These are phyloP conservation scores for Cheilosia vernalis DNA, from an alignment of 2,888 invertebrate genomes.

Conservation along the genomic window DNA sequence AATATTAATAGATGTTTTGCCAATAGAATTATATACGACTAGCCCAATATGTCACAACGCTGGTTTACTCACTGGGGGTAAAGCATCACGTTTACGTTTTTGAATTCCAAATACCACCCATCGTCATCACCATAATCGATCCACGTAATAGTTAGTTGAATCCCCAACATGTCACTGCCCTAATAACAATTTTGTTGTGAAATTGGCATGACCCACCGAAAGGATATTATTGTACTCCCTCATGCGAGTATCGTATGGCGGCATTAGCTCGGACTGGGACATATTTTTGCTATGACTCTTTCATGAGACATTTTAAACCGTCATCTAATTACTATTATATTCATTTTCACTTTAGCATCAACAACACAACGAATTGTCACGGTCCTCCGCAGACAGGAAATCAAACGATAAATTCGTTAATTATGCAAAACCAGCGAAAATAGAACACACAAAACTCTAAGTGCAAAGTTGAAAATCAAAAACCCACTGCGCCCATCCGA, in stretches of 20 bases:
- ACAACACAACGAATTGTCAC: slow-evolving; percentile 15
- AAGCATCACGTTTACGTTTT: not conserved
- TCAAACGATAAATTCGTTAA: slow-evolving; percentile 60
- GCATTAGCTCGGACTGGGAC: not conserved
- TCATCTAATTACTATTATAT: slow-evolving; percentile 27
- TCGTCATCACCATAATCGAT: slow-evolving; percentile 1
- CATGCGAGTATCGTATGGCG: not conserved
- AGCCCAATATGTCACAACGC: too few species aligned
- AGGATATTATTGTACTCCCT: slow-evolving; percentile 10
- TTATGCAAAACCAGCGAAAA: slow-evolving; percentile 41
- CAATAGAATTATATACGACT: too few species aligned
- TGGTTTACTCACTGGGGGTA: too few species aligned
- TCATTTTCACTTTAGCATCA: slow-evolving; percentile 58
- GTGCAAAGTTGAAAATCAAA: not conserved
- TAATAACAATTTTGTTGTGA: slow-evolving; percentile 21
- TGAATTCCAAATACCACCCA: not conserved
- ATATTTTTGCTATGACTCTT: not conserved
- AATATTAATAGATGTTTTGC: too few species aligned
- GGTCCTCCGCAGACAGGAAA: slow-evolving; percentile 3
- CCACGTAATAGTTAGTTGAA: not conserved
- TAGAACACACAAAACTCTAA: not conserved
- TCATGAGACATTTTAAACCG: slow-evolving; percentile 11
- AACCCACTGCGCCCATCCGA: not conserved
- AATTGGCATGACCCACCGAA: slow-evolving; percentile 28
- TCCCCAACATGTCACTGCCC: slow-evolving; percentile 19